Conservation (phyloP, 2,113 vertebrate species). For the Bolborhynchus lineola region DNA sequence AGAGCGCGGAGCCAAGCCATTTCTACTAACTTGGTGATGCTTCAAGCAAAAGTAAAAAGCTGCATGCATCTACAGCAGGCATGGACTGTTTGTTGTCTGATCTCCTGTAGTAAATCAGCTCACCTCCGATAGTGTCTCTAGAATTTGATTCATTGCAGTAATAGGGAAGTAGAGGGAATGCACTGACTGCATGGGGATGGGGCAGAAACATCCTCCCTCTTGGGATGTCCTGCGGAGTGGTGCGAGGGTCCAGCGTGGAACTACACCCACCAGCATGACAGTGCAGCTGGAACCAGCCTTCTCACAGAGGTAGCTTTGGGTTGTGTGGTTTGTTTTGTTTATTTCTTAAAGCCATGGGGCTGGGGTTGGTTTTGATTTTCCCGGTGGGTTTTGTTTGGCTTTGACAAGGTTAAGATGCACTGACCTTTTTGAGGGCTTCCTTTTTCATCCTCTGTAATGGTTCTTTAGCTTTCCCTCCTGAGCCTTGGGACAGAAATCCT, state of each 20-base stretch:
- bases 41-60: conserved; percentile 50
- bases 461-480: conserved; percentile 22
- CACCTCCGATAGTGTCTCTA: conserved; percentile 64
- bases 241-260: conserved; percentile 58
- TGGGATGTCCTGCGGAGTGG: conserved; percentile 52
- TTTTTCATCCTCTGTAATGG: conserved; percentile 44
- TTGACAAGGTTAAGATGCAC: conserved; percentile 67
- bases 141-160: conserved; percentile 64
- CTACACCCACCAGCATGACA: conserved; percentile 30
- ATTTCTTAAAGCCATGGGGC: conserved; percentile 35
- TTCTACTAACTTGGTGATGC: conserved; percentile 59
- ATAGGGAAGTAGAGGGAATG: conserved; percentile 71
- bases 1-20: conserved; percentile 27
- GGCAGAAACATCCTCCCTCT: conserved; percentile 65
- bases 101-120: conserved; percentile 67
- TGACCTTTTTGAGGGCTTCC: conserved; percentile 66
- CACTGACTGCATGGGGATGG: conserved; percentile 72
- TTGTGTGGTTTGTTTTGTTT: neutral
- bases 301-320: conserved; percentile 18
- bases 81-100: conserved; percentile 71
- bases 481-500: neutral
- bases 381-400: conserved; percentile 60
- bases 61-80: conserved; percentile 73
- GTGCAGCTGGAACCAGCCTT: conserved; percentile 57
- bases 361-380: neutral